A percentile compares a stretch with the other conserved stretches of the same genome.
Evolutionary conservation across 2,888 invertebrate genomes (phyloP).

Genomic region (Lochmaea crataegi): DNA sequence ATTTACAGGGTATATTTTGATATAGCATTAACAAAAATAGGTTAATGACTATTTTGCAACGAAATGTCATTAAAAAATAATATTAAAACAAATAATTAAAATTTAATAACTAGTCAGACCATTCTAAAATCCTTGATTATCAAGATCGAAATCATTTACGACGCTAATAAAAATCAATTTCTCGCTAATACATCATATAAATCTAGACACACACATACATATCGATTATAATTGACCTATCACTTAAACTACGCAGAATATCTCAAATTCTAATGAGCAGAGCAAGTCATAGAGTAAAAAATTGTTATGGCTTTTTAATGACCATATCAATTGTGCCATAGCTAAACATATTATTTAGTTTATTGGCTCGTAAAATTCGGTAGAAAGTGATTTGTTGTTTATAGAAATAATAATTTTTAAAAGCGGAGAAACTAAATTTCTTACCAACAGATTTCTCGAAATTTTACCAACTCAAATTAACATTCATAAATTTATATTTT

Average conservation of each 20-base stretch:
- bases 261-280: not conserved
- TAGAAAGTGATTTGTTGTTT: not conserved
- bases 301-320: not conserved
- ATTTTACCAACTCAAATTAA: not conserved
- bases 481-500: not conserved
- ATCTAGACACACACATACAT: not conserved
- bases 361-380: not conserved
- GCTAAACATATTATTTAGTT: not conserved
- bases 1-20: too few species aligned
- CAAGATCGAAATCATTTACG: constrained; percentile 4
- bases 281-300: not conserved
- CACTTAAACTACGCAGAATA: not conserved
- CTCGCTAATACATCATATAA: not conserved
- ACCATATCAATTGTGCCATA: not conserved
- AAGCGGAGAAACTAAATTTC: not conserved
- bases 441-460: not conserved
- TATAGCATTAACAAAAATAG: too few species aligned
- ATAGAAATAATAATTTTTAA: not conserved
- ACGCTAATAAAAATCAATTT: not conserved
- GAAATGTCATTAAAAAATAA: not conserved
- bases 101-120: not conserved
- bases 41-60: not conserved
- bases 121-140: constrained; percentile 5
- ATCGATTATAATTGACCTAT: not conserved
- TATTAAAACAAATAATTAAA: not conserved